These are phyloP conservation scores for Etheostoma cragini DNA, from an alignment of 2,113 vertebrate genomes.

Conservation along the genomic window DNA sequence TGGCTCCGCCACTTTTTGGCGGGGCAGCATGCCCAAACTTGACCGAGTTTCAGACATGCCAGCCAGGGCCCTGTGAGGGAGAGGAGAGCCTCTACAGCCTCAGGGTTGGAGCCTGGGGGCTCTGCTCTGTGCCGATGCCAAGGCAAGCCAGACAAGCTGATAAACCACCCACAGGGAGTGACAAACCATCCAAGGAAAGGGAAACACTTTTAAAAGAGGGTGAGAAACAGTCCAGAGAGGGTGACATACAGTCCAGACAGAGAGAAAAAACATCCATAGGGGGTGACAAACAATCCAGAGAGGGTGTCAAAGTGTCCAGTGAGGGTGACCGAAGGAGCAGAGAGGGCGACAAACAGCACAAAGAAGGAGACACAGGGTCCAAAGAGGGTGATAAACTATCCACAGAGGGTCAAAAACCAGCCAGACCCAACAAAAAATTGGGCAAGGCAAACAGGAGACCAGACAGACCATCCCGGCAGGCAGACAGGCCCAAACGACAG, in stretches of 20 bases:
- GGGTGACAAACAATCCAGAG: conserved; percentile 28
- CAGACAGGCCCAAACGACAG: conserved; percentile 80
- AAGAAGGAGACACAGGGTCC: conserved; percentile 37
- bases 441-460: conserved; percentile 54
- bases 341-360: conserved; percentile 41
- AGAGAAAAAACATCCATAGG: conserved; percentile 22
- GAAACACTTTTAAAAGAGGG: conserved; percentile 31
- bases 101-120: conserved; percentile 91
- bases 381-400: conserved; percentile 40
- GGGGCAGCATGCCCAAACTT: conserved; percentile 93
- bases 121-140: conserved; percentile 83
- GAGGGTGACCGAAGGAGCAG: conserved; percentile 31
- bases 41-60: conserved; percentile 93
- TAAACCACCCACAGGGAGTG: conserved; percentile 32
- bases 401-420: conserved; percentile 43
- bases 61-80: conserved; percentile 80
- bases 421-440: conserved; percentile 61
- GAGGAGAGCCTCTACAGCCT: conserved; percentile 90
- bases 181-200: conserved; percentile 36
- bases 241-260: conserved; percentile 44
- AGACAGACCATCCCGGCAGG: conserved; percentile 84
- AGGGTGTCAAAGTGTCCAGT: neutral
- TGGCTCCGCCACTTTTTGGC: conserved; percentile 91
- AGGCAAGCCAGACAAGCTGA: conserved; percentile 84
- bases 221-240: conserved; percentile 42